A percentile compares a stretch with the other conserved stretches of the same genome.
These are phyloP conservation scores for Brachyptera putata DNA, from an alignment of 2,888 invertebrate genomes.

Conservation along the genomic window DNA sequence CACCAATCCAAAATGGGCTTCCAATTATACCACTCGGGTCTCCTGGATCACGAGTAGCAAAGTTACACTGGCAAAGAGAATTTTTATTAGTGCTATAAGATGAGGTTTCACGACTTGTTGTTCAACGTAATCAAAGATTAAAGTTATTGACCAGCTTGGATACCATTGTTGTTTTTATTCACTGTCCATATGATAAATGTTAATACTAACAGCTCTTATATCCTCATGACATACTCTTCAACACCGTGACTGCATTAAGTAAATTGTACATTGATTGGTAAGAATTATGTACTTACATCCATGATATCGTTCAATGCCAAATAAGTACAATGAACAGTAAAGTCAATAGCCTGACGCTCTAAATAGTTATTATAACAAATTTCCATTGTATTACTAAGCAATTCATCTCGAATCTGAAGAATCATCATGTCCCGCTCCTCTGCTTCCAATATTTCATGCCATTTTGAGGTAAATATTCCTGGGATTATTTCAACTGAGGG, in stretches of 20 bases:
- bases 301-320: not conserved
- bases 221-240: too few species aligned
- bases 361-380: conserved; percentile 5
- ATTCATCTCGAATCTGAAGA: not conserved
- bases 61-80: conserved; percentile 1
- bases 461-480: not conserved
- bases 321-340: conserved; percentile 11
- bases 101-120: too few species aligned
- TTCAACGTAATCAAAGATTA: too few species aligned
- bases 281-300: conserved; percentile 9
- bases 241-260: too few species aligned
- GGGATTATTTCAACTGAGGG: not conserved
- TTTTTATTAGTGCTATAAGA: too few species aligned
- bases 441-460: not conserved
- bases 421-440: conserved; percentile 10
- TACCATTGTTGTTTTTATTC: too few species aligned
- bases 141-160: too few species aligned
- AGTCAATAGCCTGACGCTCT: conserved; percentile 1
- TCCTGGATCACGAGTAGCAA: not conserved
- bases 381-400: not conserved
- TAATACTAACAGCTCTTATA: too few species aligned
- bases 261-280: too few species aligned
- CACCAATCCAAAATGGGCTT: not conserved
- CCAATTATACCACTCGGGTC: not conserved
- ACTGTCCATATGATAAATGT: too few species aligned